These are phyloP conservation scores for Montifringilla adamsi DNA, from an alignment of 2,113 vertebrate species.

Conservation along the genomic window DNA sequence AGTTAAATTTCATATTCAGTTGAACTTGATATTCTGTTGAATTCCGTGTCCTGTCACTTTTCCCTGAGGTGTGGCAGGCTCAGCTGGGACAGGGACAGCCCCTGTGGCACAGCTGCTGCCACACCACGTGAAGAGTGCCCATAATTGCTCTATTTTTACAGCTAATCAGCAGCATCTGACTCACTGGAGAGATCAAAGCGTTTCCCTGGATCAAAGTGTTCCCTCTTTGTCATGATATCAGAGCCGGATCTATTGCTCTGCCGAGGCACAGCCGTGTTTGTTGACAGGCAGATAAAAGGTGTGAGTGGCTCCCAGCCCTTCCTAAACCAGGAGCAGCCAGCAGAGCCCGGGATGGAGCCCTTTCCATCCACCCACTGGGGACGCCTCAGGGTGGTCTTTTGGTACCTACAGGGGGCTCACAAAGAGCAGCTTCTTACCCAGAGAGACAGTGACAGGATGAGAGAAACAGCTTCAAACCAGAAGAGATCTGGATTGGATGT, in stretches of 20 bases:
- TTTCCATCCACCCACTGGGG: rapidly evolving
- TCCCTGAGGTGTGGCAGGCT: neutral
- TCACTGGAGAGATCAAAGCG: neutral
- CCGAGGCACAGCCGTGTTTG: neutral
- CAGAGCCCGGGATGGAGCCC: neutral
- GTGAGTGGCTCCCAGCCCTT: neutral
- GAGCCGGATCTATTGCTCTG: neutral
- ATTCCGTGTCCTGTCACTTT: neutral
- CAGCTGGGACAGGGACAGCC: neutral
- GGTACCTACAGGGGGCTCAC: neutral
- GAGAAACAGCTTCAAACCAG: neutral
- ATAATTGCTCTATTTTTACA: conserved; percentile 33
- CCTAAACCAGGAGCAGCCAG: neutral
- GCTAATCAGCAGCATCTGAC: conserved; percentile 23
- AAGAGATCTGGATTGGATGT: no score
- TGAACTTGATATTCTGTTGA: neutral
- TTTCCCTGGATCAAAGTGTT: conserved; percentile 18
- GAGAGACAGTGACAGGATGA: neutral
- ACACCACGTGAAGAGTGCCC: neutral
- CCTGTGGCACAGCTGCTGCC: neutral
- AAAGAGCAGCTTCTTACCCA: neutral
- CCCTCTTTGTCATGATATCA: neutral
- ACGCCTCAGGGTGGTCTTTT: neutral
- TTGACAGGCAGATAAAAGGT: neutral
- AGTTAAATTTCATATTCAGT: neutral